Percentiles rank a stretch among this genome's conserved stretches.
phyloP scores from a whole-genome alignment of 2,797 vertebrate genomes.

The Apogon hyalosoma region DNA sequence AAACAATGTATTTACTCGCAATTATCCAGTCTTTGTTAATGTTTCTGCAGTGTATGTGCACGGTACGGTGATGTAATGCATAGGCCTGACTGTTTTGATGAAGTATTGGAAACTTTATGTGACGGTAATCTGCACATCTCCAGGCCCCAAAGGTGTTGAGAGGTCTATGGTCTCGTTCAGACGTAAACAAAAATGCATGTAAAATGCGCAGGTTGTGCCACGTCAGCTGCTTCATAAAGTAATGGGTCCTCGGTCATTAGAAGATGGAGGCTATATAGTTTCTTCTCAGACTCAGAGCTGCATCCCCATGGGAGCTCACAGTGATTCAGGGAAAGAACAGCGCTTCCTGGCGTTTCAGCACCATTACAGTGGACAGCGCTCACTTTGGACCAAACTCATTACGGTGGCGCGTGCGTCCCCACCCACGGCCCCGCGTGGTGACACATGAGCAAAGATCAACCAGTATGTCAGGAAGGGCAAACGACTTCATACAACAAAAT shows the following conservation, averaged over 20 bases:
- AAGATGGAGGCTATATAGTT: conserved; percentile 20
- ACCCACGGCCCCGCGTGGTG: conserved; percentile 65
- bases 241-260: conserved; percentile 5
- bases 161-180: conserved; percentile 3
- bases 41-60: neutral
- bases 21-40: neutral
- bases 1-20: neutral
- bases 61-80: neutral
- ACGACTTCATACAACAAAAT: no score
- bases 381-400: conserved; percentile 33
- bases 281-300: conserved; percentile 20
- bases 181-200: conserved; percentile 13
- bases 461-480: neutral
- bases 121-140: conserved; percentile 42
- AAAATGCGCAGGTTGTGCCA: conserved; percentile 8
- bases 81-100: conserved; percentile 13
- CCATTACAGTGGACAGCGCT: conserved; percentile 83
- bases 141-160: conserved; percentile 39
- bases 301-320: conserved; percentile 1
- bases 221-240: conserved; percentile 4
- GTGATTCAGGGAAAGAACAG: conserved; percentile 41
- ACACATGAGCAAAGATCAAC: conserved; percentile 26
- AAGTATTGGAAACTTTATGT: conserved; percentile 68
- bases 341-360: conserved; percentile 79
- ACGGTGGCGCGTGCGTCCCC: conserved; percentile 47